These are phyloP conservation scores for Oscheius sp. DNA, from an alignment of 2,888 invertebrate species.

Conservation along the genomic window DNA sequence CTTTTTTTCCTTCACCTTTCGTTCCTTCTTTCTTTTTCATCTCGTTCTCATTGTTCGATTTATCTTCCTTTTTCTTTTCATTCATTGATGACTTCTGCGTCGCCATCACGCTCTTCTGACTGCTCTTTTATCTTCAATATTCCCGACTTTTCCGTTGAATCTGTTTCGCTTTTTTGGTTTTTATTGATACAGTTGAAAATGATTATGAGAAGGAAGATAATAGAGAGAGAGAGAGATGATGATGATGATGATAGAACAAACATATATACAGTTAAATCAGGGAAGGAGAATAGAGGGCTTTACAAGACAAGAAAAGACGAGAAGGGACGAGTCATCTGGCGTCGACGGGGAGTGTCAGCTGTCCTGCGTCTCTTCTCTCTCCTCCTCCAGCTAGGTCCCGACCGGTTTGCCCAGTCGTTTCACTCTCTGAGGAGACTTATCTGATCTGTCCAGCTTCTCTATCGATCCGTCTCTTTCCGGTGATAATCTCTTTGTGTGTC, in stretches of 20 bases:
- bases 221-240: no score
- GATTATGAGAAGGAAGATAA: no score
- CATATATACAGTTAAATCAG: no score
- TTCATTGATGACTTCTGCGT: not conserved
- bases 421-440: constrained; percentile 27
- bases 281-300: no score
- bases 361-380: constrained; percentile 16
- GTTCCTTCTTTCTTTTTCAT: not conserved
- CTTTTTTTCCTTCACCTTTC: not conserved
- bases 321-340: not conserved
- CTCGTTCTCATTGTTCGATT: not conserved
- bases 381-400: constrained; percentile 13
- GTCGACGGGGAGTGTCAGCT: no score
- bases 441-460: constrained; percentile 12
- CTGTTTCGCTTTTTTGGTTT: no score
- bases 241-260: no score
- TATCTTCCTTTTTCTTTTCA: not conserved
- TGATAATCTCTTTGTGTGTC: not conserved
- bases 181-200: no score
- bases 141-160: no score
- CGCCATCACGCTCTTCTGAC: no score
- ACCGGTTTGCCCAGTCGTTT: constrained; percentile 29
- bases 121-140: no score
- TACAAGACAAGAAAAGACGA: no score
- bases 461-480: not conserved